A percentile compares a stretch with the other conserved stretches of the same genome.
These are phyloP conservation scores for Pherbina coryleti DNA, from an alignment of 2,888 invertebrate species.

Conservation along the genomic window DNA sequence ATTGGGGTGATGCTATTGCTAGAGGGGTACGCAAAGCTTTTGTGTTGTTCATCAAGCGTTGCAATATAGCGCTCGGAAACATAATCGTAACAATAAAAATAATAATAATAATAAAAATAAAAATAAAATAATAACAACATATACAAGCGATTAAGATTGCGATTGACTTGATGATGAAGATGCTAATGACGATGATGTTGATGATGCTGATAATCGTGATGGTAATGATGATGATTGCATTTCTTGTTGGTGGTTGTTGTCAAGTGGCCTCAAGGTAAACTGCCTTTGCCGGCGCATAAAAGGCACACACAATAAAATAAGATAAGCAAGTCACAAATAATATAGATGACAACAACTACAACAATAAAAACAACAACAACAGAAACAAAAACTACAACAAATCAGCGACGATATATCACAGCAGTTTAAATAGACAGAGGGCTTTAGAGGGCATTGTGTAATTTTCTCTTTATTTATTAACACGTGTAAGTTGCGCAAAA, in stretches of 20 bases:
- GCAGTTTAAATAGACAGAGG: neutral
- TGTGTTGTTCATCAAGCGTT: neutral
- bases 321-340: slow-evolving; percentile 1
- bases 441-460: neutral
- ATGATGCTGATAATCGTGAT: slow-evolving; percentile 3
- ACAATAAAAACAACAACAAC: neutral
- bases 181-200: slow-evolving; percentile 22
- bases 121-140: neutral
- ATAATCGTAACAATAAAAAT: slow-evolving; percentile 23
- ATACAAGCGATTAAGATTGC: neutral
- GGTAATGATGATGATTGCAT: neutral
- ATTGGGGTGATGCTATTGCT: neutral
- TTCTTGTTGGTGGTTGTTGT: slow-evolving; percentile 37
- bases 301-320: neutral
- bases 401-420: neutral
- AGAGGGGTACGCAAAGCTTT: neutral
- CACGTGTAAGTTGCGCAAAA: too few species aligned
- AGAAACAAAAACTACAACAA: slow-evolving; percentile 5
- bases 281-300: slow-evolving; percentile 26
- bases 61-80: neutral
- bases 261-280: slow-evolving; percentile 31
- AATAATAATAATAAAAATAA: slow-evolving; percentile 9
- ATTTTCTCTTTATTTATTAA: too few species aligned
- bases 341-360: neutral
- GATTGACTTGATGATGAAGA: neutral